Evolutionary conservation across 2,797 vertebrate genomes (phyloP), one percentile per base, ranked within the genome.

Genomic region (Acropternis orthonyx): DNA sequence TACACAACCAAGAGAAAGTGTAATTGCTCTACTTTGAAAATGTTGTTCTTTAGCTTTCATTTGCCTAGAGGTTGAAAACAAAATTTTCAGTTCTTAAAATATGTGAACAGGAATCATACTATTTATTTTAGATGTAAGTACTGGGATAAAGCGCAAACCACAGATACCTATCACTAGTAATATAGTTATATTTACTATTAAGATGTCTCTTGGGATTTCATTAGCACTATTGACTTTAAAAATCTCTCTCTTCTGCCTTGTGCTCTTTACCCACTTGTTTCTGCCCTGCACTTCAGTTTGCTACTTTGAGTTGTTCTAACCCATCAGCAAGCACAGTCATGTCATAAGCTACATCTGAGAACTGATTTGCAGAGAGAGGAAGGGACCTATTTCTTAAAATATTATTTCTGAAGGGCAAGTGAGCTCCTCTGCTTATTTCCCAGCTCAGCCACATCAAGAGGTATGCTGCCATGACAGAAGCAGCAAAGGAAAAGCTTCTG

Each of bases 391-490:
- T 71, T 59, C 43, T 77, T 77, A 18, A 48, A 23, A 11, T 4
- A 3, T 75, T 41, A 19, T 41, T 41, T 68, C 51, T 37, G 27
- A 65, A 69, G 30, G 27, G 30, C 7, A 58, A 14, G 28, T 46
- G 6, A 24, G 14, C 6, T 69, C 37, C 28, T 63, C 28, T 65
- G 46, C 11, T 24, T 27, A 15, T 62, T 66, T 79, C 51, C 55
- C 68, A 83, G 30, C 23, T 54, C 67, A 66, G 34, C 24, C 67
- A 59, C 14, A 28, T 27, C 37, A 52, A 30, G 27, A 78, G 17
- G 15, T 20, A 59, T 0, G 0, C 26, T n/a, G 8, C 30, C 43
- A 59, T 1, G 1, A 30, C 46, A 55, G 39, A 65, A 20, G 65
- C 17, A 80, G 21, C 19, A n/a, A 55, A 78, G 30, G 4, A 79